These are phyloP conservation scores for Maniola hyperantus DNA, from an alignment of 2,888 invertebrate genomes.

Conservation along the genomic window DNA sequence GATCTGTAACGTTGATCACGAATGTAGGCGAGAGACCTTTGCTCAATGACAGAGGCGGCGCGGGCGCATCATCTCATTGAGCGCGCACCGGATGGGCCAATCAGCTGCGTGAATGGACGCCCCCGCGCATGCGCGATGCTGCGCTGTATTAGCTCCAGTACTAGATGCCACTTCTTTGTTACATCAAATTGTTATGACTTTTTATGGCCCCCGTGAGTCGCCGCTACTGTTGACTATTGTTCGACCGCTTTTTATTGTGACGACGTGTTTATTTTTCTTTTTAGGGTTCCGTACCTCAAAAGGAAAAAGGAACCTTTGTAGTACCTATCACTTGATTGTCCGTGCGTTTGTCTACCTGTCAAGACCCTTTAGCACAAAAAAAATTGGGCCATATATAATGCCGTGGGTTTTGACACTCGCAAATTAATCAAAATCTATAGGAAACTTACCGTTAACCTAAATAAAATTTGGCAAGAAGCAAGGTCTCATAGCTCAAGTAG, in stretches of 20 bases:
- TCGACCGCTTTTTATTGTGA: constrained; percentile 33
- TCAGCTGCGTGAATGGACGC: constrained; percentile 82
- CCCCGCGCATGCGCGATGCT: constrained; percentile 69
- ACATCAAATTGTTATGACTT: constrained; percentile 74
- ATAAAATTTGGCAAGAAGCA: too few species aligned
- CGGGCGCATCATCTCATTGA: constrained; percentile 81
- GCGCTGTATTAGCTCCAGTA: constrained; percentile 74
- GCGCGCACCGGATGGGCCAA: constrained; percentile 81
- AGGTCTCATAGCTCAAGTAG: too few species aligned
- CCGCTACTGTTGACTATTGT: constrained; percentile 60
- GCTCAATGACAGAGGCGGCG: constrained; percentile 78
- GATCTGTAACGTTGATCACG: constrained; percentile 58
- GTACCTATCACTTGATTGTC: too few species aligned
- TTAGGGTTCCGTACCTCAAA: too few species aligned
- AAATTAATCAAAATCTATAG: too few species aligned
- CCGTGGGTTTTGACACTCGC: too few species aligned
- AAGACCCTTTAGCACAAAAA: too few species aligned
- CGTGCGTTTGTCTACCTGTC: too few species aligned
- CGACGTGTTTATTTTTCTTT: constrained; percentile 17
- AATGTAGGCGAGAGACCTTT: constrained; percentile 80
- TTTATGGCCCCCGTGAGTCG: constrained; percentile 66
- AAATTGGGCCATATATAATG: too few species aligned
- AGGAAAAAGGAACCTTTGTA: too few species aligned
- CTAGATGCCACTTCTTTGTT: constrained; percentile 78
- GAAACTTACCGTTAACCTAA: too few species aligned